These are phyloP conservation scores for Peromyscus polionotus DNA, from an alignment of 2,113 vertebrate species.

Conservation along the genomic window DNA sequence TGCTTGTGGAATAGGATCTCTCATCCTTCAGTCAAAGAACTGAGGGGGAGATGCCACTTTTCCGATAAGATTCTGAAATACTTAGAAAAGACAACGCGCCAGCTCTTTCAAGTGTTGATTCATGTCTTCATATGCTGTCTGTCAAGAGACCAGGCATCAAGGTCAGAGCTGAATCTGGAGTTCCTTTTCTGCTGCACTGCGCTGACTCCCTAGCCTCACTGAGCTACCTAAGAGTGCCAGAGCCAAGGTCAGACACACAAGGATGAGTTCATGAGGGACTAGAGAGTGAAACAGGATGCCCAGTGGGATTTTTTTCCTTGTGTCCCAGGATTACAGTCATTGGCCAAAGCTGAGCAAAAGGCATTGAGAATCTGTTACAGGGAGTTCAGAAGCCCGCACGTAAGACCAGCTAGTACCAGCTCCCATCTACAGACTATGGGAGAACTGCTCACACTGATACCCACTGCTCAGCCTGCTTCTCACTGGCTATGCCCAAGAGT, in stretches of 20 bases:
- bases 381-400: background rate
- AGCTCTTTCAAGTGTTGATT: background rate
- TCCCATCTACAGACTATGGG: background rate
- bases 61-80: background rate
- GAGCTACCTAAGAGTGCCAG: background rate
- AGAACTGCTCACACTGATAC: background rate
- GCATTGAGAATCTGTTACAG: background rate
- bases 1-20: accelerated
- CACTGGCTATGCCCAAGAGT: background rate
- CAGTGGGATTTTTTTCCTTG: background rate
- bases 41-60: background rate
- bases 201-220: accelerated
- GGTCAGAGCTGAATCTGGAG: background rate
- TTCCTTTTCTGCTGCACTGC: background rate
- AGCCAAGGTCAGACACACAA: background rate
- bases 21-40: background rate
- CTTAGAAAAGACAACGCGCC: background rate
- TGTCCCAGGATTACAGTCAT: background rate
- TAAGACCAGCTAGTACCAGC: background rate
- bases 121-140: background rate
- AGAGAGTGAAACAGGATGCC: too few relatives aligned
- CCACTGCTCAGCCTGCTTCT: background rate
- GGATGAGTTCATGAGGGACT: background rate
- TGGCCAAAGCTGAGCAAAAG: background rate
- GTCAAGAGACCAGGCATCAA: background rate